Evolutionary conservation across 2,113 vertebrate species (phyloP).

Genomic region (Pyrgilauda ruficollis): DNA sequence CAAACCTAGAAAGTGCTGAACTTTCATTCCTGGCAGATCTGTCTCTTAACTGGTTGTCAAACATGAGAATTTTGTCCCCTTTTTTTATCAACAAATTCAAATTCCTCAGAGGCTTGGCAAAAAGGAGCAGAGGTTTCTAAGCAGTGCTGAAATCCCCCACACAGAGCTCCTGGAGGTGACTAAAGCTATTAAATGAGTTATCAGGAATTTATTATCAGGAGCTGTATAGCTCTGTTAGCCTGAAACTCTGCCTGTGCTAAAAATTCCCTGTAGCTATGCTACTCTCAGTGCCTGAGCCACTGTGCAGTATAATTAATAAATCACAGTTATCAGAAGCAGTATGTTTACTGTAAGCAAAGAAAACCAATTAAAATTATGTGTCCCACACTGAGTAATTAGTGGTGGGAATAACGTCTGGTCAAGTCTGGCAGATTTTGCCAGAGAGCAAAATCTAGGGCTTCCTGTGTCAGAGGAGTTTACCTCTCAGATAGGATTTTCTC

Average conservation of each 20-base stretch:
- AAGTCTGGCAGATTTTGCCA: neutral
- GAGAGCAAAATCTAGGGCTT: neutral
- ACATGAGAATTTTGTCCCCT: neutral
- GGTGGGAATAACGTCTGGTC: neutral
- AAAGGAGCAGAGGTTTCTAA: neutral
- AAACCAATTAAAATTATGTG: neutral
- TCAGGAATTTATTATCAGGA: neutral
- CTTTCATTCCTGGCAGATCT: neutral
- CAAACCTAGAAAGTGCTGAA: neutral
- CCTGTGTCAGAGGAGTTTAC: neutral
- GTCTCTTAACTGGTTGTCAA: neutral
- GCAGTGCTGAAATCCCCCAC: neutral
- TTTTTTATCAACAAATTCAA: neutral
- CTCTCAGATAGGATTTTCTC: neutral
- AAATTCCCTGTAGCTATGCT: neutral
- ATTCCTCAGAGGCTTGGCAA: neutral
- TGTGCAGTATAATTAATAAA: neutral
- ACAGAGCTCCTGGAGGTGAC: neutral
- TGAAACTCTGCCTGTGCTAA: neutral
- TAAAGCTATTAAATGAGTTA: neutral
- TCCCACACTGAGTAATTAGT: neutral
- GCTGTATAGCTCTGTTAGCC: neutral
- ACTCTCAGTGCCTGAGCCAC: neutral
- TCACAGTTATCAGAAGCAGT: neutral
- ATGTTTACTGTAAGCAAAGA: neutral